phyloP scores from a whole-genome alignment of 2,888 invertebrate species.

The Dynastes grantii region DNA sequence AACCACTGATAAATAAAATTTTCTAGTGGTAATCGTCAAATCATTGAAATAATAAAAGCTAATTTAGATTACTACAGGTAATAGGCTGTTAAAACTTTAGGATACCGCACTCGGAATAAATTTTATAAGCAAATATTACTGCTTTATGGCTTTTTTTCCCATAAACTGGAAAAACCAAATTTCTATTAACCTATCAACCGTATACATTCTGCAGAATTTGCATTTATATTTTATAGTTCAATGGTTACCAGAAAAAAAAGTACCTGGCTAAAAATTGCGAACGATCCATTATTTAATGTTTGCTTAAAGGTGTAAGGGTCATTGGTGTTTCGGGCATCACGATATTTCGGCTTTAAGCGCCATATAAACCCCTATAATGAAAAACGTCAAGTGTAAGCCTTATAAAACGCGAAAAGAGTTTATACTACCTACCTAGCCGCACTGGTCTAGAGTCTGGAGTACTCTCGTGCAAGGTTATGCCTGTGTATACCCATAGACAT shows the following conservation, averaged over 20 bases:
- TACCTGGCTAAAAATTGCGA: conserved; percentile 1
- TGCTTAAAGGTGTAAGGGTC: conserved; percentile 5
- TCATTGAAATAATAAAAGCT: too few species aligned
- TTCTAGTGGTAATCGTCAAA: too few species aligned
- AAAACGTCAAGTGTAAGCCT: conserved; percentile 29
- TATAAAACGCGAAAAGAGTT: conserved; percentile 23
- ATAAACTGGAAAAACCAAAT: background rate
- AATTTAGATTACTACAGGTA: too few species aligned
- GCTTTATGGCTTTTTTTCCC: too few species aligned
- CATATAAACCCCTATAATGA: conserved; percentile 17
- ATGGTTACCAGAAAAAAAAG: background rate
- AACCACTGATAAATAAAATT: too few species aligned
- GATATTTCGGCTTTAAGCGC: conserved; percentile 10
- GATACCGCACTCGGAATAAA: too few species aligned
- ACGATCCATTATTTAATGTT: conserved; percentile 16
- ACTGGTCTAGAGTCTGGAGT: background rate
- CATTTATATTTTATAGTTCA: background rate
- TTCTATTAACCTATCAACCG: background rate
- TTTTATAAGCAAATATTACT: too few species aligned
- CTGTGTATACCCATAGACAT: background rate
- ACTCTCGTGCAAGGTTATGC: background rate
- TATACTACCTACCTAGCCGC: background rate
- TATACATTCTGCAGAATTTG: background rate
- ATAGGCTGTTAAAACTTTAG: too few species aligned
- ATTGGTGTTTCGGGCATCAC: background rate